These are phyloP conservation scores for Bos javanicus DNA, from an alignment of 2,113 vertebrate species.

Conservation along the genomic window DNA sequence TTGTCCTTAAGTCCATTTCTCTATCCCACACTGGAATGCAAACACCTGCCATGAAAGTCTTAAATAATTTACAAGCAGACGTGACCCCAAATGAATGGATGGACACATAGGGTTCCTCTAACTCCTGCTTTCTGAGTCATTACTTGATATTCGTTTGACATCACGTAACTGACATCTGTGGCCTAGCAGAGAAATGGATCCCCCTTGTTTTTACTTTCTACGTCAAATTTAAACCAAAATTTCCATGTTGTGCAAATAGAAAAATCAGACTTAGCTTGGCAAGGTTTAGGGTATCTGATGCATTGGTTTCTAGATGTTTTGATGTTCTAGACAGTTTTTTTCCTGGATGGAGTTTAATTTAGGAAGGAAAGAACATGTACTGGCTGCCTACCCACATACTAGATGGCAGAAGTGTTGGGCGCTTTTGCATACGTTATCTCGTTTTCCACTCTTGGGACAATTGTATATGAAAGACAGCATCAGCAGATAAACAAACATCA, in stretches of 20 bases:
- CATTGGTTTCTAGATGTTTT: conserved; percentile 9
- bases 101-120: background rate
- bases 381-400: background rate
- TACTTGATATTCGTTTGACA: background rate
- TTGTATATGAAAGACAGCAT: background rate
- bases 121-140: conserved; percentile 57
- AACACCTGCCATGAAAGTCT: conserved; percentile 63
- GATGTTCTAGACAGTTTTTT: background rate
- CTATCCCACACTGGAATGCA: background rate
- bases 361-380: background rate
- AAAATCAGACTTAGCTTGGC: background rate
- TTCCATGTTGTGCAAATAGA: background rate
- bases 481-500: background rate
- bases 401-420: background rate
- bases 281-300: background rate
- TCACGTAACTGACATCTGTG: background rate
- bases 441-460: background rate
- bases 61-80: conserved; percentile 58
- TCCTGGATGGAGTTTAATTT: background rate
- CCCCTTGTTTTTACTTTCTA: background rate
- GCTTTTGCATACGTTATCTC: background rate
- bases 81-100: background rate
- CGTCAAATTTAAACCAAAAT: background rate
- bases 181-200: background rate
- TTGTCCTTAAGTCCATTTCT: conserved; percentile 33